Evolutionary conservation across 2,113 vertebrate species (phyloP).

Genomic region (Muntiacus muntjak): DNA sequence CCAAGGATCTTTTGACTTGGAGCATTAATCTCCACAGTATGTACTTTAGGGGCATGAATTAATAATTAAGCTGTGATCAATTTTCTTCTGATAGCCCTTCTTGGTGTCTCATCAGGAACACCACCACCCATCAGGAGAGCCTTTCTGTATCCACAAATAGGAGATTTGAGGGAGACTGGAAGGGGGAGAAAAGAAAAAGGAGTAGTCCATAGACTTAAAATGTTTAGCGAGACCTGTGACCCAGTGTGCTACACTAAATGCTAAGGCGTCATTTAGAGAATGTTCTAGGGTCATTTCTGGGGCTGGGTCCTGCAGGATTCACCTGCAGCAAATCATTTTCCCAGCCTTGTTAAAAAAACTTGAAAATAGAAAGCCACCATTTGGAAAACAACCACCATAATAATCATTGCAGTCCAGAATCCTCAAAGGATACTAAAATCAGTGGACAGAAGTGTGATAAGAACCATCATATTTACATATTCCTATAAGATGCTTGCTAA

Average conservation of each 20-base stretch:
- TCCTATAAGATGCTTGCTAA: background rate
- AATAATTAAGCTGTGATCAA: conserved; percentile 72
- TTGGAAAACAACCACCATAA: background rate
- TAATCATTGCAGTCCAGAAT: background rate
- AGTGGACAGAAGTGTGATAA: background rate
- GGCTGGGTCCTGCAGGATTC: too few species aligned
- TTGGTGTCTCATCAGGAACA: conserved; percentile 57
- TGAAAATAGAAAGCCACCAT: background rate
- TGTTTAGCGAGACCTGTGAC: background rate
- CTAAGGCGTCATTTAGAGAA: background rate
- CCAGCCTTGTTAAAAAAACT: background rate
- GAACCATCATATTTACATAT: background rate
- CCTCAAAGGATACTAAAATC: background rate
- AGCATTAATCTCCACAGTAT: conserved; percentile 54
- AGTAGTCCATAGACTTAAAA: background rate
- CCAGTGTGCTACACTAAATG: background rate
- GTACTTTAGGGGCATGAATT: conserved; percentile 74
- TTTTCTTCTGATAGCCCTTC: conserved; percentile 64
- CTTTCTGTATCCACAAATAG: conserved; percentile 48
- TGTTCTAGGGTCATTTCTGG: background rate
- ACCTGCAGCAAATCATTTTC: background rate
- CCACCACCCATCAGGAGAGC: conserved; percentile 33
- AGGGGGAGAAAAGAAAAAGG: background rate
- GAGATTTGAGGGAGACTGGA: background rate
- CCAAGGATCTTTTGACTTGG: conserved; percentile 41